Evolutionary conservation across 2,888 invertebrate species (phyloP).

Genomic region (Steromphala cineraria): DNA sequence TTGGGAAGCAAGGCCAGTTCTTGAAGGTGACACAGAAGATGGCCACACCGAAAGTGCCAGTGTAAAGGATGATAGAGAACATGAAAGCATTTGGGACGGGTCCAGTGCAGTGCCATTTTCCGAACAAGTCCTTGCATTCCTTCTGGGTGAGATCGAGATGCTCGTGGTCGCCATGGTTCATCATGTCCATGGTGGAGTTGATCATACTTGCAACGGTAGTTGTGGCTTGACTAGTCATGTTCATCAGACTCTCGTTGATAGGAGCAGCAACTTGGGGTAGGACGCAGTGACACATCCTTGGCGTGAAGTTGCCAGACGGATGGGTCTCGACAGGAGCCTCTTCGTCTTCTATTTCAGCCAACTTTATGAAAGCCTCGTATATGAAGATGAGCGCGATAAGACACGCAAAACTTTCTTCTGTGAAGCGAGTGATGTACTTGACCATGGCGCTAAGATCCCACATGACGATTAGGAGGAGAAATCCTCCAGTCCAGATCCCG

Average conservation of each 20-base stretch:
- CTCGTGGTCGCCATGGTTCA: not conserved
- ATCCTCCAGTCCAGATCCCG: constrained; percentile 93
- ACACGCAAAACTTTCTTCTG: constrained; percentile 98
- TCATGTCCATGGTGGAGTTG: constrained; percentile 13
- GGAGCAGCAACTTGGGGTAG: not conserved
- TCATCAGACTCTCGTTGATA: not conserved
- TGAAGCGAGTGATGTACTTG: constrained; percentile 97
- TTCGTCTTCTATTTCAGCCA: constrained; percentile 79
- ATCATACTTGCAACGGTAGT: constrained; percentile 16
- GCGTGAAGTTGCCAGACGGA: constrained; percentile 40
- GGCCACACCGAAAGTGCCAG: constrained; percentile 93
- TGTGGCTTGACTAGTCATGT: not conserved
- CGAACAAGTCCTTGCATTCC: constrained; percentile 39
- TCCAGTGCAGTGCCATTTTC: constrained; percentile 40
- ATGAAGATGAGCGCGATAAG: constrained; percentile 98
- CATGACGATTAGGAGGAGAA: constrained; percentile 90
- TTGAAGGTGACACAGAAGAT: constrained; percentile 93
- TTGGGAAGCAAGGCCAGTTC: constrained; percentile 93
- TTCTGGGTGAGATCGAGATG: constrained; percentile 27
- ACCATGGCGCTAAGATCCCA: constrained; percentile 96
- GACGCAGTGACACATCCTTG: constrained; percentile 23
- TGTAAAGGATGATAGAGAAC: constrained; percentile 93
- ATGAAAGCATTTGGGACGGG: constrained; percentile 85
- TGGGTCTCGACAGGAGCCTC: constrained; percentile 21
- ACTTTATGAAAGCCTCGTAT: constrained; percentile 97